Conservation (phyloP, 2,797 vertebrate genomes). For the Cirrhinus molitorella region DNA sequence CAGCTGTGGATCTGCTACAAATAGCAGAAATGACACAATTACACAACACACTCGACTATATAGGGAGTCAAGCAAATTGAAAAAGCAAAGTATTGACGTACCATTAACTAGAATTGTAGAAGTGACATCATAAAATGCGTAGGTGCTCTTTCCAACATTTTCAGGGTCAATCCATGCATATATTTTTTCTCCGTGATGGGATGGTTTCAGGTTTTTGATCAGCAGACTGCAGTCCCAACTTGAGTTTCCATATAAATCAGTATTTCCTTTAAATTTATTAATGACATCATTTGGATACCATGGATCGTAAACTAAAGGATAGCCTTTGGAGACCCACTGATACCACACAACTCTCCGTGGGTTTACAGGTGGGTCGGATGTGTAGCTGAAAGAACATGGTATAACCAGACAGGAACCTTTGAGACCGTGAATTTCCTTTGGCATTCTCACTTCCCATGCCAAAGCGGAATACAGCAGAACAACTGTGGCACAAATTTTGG, state of each 20-base stretch:
- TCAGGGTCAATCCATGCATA: slow-evolving; percentile 76
- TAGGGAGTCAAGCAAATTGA: not conserved
- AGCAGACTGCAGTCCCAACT: slow-evolving; percentile 60
- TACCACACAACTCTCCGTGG: slow-evolving; percentile 71
- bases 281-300: not conserved
- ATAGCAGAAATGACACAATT: not conserved
- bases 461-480: slow-evolving; percentile 36
- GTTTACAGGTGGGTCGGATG: slow-evolving; percentile 34
- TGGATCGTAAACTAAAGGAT: slow-evolving; percentile 69
- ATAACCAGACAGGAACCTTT: slow-evolving; percentile 70
- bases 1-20: too few species aligned
- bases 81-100: slow-evolving; percentile 23
- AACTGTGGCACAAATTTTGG: slow-evolving; percentile 52
- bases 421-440: slow-evolving; percentile 60
- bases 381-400: slow-evolving; percentile 69
- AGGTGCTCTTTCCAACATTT: slow-evolving; percentile 52
- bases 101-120: slow-evolving; percentile 65
- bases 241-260: accelerated
- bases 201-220: slow-evolving; percentile 48
- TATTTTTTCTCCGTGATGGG: slow-evolving; percentile 62
- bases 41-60: slow-evolving; percentile 42
- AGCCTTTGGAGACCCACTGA: slow-evolving; percentile 46
- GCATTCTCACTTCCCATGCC: slow-evolving; percentile 65
- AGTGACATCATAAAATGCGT: slow-evolving; percentile 64
- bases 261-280: slow-evolving; percentile 50